Evolutionary conservation across 2,888 invertebrate genomes (phyloP).

Genomic region (Syrphus vitripennis): DNA sequence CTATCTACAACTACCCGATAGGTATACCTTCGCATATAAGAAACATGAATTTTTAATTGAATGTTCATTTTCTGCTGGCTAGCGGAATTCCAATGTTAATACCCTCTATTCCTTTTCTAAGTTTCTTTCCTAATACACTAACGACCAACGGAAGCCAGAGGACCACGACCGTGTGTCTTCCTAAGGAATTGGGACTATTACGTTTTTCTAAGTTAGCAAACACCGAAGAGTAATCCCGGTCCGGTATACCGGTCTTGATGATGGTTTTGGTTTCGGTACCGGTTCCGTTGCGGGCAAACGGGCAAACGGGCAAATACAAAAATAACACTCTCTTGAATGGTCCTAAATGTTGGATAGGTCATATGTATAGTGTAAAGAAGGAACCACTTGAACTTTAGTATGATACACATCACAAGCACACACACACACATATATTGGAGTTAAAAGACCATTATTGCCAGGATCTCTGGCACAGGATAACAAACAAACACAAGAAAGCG

Average conservation of each 20-base stretch:
- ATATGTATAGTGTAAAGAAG: no score
- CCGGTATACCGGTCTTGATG: not conserved
- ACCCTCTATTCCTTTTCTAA: not conserved
- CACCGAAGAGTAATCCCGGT: slow-evolving; percentile 20
- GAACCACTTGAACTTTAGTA: slow-evolving; percentile 28
- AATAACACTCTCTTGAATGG: slow-evolving; percentile 46
- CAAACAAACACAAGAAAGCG: slow-evolving; percentile 5
- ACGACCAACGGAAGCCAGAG: not conserved
- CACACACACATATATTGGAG: slow-evolving; percentile 1
- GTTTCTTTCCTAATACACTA: slow-evolving; percentile 2
- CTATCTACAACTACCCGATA: no score
- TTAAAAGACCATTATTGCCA: slow-evolving; percentile 57
- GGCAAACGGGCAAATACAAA: slow-evolving; percentile 38
- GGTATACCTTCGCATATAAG: no score
- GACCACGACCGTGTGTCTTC: not conserved
- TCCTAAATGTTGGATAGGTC: no score
- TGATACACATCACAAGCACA: not conserved
- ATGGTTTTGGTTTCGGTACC: not conserved
- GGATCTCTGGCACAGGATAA: slow-evolving; percentile 28
- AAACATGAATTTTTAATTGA: slow-evolving; percentile 67
- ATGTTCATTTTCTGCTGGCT: slow-evolving; percentile 59
- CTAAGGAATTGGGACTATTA: slow-evolving; percentile 41
- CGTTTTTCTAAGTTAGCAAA: slow-evolving; percentile 47
- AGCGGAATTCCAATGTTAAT: slow-evolving; percentile 24
- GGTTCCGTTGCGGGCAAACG: not conserved